Base-by-base conservation (phyloP, 2,113 vertebrate species). In the Empidonax alnorum region DNA sequence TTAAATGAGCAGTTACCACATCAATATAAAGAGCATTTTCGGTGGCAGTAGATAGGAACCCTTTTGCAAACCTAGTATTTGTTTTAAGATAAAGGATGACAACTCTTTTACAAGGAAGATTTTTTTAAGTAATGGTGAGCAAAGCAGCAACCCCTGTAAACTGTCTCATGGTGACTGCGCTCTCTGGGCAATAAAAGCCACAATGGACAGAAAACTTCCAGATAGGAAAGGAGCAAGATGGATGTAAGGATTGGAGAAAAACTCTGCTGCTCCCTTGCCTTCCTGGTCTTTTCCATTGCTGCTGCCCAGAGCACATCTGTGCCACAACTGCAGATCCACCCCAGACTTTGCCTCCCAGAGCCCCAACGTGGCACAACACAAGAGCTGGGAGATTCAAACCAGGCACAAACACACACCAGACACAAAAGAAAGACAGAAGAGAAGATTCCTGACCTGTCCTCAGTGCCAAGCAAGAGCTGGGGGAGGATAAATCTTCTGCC, bases 21-120 rank as follows among this genome's bases (percentile, higher is more conserved):
- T 96, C 93, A 93, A 96, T 97, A 97, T 94, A 97, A 97, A 95
- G 84, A 95, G 47, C 93, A 91, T 97, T 97, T 96, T 96, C 95
- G 76, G 62, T 49, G 18, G 89, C 92, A 95, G 82, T 9, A 83
- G 83, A 93, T 93, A 80, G 94, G 81, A 93, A 89, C 59, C 44
- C 75, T 91, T 96, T 90, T 92, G 82, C 92, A 92, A 96, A 82
- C 73, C 66, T 46, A 50, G 76, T 50, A 91, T 94, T 97, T 97
- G 93, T 93, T 97, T 96, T 95, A 94, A 95, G 94, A 93, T 82
- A 93, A 94, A 93, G 84, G 77, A 55, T 95, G 88, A 93, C 94
- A 95, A 87, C 52, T 50, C 90, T 89, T 91, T 87, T 65, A 91
- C 84, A 91, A 72, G 61, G 72, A 86, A 89, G 67, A 49, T 58